Percentiles rank a stretch among this genome's conserved stretches.
Conservation (phyloP, 2,888 invertebrate species). For the Myopa testacea region DNA sequence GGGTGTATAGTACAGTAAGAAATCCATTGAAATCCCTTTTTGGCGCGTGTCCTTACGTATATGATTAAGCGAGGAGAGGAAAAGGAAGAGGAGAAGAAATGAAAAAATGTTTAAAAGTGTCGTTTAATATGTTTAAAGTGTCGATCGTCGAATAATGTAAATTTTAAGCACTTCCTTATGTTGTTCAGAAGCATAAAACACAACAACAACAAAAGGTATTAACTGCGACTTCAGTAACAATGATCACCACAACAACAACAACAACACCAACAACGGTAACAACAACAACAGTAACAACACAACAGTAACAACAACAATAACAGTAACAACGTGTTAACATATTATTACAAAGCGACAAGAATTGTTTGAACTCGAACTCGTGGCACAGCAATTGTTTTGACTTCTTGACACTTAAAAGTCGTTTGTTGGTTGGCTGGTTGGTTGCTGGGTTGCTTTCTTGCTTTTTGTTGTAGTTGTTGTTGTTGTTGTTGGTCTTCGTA, state of each 20-base stretch:
- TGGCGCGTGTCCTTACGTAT: background rate
- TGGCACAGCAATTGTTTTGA: background rate
- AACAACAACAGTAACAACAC: background rate
- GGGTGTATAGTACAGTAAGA: too few species aligned
- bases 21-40: background rate
- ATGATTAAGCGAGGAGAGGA: too few species aligned
- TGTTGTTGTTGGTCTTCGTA: conserved; percentile 1
- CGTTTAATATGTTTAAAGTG: background rate
- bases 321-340: conserved; percentile 10
- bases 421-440: background rate
- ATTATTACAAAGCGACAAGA: background rate
- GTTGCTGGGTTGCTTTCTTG: background rate
- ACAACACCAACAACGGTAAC: background rate
- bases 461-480: background rate
- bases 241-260: too few species aligned
- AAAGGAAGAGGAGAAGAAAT: too few species aligned
- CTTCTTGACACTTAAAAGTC: background rate
- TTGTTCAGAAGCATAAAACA: background rate
- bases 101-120: too few species aligned
- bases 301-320: background rate
- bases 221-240: too few species aligned
- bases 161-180: conserved; percentile 2
- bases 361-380: background rate
- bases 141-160: background rate
- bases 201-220: too few species aligned